phyloP scores from a whole-genome alignment of 2,797 vertebrate genomes.

The Sciurus vulgaris region DNA sequence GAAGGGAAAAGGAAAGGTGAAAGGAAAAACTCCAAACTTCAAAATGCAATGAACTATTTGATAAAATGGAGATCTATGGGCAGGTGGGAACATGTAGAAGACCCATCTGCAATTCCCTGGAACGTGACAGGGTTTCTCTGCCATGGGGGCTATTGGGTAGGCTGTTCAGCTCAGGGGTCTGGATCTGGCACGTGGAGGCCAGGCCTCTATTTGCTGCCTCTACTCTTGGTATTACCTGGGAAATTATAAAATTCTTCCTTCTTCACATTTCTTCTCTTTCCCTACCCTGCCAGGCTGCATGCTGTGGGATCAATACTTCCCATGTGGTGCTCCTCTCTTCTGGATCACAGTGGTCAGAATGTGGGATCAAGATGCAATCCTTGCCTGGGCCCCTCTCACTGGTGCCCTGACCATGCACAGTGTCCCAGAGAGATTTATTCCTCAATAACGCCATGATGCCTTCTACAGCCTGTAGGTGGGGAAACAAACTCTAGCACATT shows the following conservation, averaged over 20 bases:
- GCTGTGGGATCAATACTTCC: neutral
- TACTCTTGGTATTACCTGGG: slow-evolving; percentile 51
- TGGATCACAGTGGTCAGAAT: neutral
- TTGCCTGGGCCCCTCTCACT: neutral
- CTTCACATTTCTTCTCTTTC: slow-evolving; percentile 25
- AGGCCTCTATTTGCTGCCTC: slow-evolving; percentile 37
- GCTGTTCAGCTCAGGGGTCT: slow-evolving; percentile 18
- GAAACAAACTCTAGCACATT: slow-evolving; percentile 48
- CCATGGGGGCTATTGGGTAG: slow-evolving; percentile 67
- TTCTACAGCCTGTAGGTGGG: neutral
- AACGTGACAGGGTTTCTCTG: slow-evolving; percentile 72
- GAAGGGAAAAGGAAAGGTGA: slow-evolving; percentile 72
- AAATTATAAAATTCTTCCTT: slow-evolving; percentile 9
- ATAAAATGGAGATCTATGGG: slow-evolving; percentile 79
- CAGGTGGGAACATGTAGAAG: slow-evolving; percentile 62
- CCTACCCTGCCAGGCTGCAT: slow-evolving; percentile 33
- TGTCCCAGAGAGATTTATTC: slow-evolving; percentile 37
- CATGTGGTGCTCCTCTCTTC: neutral
- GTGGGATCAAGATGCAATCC: neutral
- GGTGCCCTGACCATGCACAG: slow-evolving; percentile 43
- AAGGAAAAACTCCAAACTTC: slow-evolving; percentile 79
- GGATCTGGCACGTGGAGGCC: neutral
- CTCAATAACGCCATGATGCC: neutral
- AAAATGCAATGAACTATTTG: slow-evolving; percentile 86
- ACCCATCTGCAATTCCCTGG: slow-evolving; percentile 73